Base-by-base conservation (phyloP, 2,888 invertebrate genomes). In the Dysmachus trigonus region DNA sequence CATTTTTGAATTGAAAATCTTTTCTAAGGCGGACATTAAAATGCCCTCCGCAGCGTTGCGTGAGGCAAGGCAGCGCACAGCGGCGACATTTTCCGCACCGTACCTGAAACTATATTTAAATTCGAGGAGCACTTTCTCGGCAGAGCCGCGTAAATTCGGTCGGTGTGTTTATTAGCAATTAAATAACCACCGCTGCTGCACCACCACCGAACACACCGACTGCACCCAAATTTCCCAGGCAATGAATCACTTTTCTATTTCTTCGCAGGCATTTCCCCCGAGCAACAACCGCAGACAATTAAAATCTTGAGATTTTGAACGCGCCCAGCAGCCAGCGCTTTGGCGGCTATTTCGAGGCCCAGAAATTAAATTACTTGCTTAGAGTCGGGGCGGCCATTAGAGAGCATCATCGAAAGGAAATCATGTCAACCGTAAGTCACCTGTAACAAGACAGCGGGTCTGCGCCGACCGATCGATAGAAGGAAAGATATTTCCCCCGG, bases 391-490 rank as follows among this genome's bases (percentile, higher is more conserved):
- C 38, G 38, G 22, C 22, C 62, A 71, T 83, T 83, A 83, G 38
- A 10, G 72, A 72, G 47, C 83, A 83, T 83, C 83, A 83, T 83
- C 72, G 74, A 82, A 82, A 51, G 86, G 82, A 86, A 86, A 83
- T 82, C 86, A 86, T 86, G 86, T 86, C 86, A 86, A 86, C 82
- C 83, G 72, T 83, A 83, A 83, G 72, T 72, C 72, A 83, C 83
- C 83, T 83, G 83, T 72, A 83, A 72, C 83, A 62, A 82, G 82
- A 77, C 41, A 41, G 41, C 18, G 22, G 62, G 77, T 77, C 27
- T 77, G 41, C 13, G 41, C 22, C 77, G 31, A 81, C 22, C 77
- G 31, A 81, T 81, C 51, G 47, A 81, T 81, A 41, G 22, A 5
- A n/a, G 27, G 79, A 47, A 51, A 53, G 81, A 18, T 13, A 81